A percentile compares a stretch with the other conserved stretches of the same genome.
Conservation (phyloP, 2,888 invertebrate genomes). For the Gymnosoma rotundatum region DNA sequence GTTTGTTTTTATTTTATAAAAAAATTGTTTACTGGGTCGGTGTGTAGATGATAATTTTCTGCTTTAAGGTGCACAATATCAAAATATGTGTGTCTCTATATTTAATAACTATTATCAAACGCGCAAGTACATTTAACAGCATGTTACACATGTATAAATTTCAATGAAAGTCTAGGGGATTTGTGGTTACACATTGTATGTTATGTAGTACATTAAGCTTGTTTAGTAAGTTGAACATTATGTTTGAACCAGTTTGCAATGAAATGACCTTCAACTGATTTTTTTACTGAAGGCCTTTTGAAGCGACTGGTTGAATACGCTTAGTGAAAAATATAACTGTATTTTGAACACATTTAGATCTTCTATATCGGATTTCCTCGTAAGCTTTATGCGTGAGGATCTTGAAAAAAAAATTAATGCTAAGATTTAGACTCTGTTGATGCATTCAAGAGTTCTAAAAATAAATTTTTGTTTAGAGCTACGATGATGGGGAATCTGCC, state of each 20-base stretch:
- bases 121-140: not conserved
- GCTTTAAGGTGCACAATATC: not conserved
- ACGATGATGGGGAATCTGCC: too few relatives aligned
- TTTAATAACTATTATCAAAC: too few relatives aligned
- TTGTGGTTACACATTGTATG: not conserved
- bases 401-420: too few relatives aligned
- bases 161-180: constrained; percentile 46
- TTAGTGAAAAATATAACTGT: too few relatives aligned
- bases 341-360: too few relatives aligned
- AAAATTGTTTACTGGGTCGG: not conserved
- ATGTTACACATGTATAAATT: constrained; percentile 51
- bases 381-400: too few relatives aligned
- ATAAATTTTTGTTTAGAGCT: too few relatives aligned
- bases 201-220: not conserved
- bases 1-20: not conserved
- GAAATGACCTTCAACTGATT: not conserved
- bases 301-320: not conserved
- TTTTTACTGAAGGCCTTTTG: not conserved
- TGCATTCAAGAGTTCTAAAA: too few relatives aligned
- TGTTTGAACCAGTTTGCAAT: not conserved
- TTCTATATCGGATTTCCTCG: too few relatives aligned
- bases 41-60: not conserved
- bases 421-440: too few relatives aligned
- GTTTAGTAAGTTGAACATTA: not conserved
- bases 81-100: too few relatives aligned